Conservation (phyloP, 2,113 vertebrate species). For the Psophia crepitans region DNA sequence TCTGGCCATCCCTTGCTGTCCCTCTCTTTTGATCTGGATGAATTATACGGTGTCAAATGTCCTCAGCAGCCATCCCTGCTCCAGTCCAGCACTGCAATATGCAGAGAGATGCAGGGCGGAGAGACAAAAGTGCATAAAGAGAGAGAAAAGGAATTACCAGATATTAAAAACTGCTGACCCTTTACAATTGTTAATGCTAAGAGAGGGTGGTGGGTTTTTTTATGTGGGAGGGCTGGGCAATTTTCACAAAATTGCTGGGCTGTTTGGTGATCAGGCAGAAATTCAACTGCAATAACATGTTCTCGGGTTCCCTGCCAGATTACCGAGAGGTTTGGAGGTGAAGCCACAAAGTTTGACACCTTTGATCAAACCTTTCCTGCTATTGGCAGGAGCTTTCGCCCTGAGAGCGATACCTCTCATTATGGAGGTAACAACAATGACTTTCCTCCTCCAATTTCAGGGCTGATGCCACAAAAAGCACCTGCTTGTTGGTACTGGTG, state of each 20-base stretch:
- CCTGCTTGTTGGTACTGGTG: neutral
- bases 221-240: constrained; percentile 21
- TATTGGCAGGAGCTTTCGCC: neutral
- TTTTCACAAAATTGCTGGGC: constrained; percentile 34
- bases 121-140: neutral
- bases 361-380: constrained; percentile 25
- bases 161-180: constrained; percentile 39
- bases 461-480: neutral
- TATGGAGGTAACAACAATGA: neutral
- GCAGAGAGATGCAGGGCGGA: neutral
- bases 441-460: neutral
- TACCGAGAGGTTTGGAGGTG: neutral
- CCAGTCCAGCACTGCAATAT: neutral
- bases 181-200: neutral
- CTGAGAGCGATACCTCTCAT: neutral
- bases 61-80: neutral
- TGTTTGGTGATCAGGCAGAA: constrained; percentile 54
- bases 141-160: neutral
- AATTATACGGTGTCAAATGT: neutral
- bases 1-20: neutral
- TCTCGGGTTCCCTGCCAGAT: constrained; percentile 21
- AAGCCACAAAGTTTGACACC: constrained; percentile 16
- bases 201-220: neutral
- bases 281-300: constrained; percentile 40
- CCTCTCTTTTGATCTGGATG: neutral